phyloP scores from a whole-genome alignment of 2,797 vertebrate genomes.

The Lagocephalus sceleratus region DNA sequence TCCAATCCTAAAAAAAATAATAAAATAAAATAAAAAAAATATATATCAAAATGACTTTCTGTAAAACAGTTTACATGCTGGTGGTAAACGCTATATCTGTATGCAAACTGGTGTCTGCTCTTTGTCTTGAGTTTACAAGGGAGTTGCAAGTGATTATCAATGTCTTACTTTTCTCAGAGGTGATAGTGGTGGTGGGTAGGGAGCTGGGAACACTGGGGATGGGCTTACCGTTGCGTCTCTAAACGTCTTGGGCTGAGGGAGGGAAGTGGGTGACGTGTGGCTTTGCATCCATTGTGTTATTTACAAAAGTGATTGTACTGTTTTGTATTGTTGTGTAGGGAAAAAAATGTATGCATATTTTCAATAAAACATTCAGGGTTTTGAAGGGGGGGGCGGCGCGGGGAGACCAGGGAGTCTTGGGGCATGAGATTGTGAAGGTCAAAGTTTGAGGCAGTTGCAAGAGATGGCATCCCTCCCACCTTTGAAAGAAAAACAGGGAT shows the following conservation, averaged over 20 bases:
- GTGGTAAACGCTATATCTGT: conserved; percentile 65
- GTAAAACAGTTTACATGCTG: conserved; percentile 50
- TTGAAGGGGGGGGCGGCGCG: too few species aligned
- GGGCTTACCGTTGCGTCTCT: conserved; percentile 73
- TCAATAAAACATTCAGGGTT: conserved; percentile 88
- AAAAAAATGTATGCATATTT: conserved; percentile 84
- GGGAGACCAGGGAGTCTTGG: conserved; percentile 56
- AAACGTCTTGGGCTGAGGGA: conserved; percentile 53
- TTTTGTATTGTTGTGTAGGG: conserved; percentile 82
- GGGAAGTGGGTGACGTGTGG: conserved; percentile 54
- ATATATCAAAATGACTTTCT: conserved; percentile 39
- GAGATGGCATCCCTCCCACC: conserved; percentile 11
- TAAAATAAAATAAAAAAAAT: too few species aligned
- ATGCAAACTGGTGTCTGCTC: conserved; percentile 69
- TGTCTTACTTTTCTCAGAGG: conserved; percentile 65
- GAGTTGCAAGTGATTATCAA: conserved; percentile 64
- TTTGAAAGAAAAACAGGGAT: conserved; percentile 5
- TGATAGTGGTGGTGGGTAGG: conserved; percentile 35
- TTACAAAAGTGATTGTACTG: conserved; percentile 83
- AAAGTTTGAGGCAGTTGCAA: conserved; percentile 2
- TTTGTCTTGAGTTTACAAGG: conserved; percentile 61
- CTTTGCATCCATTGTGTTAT: conserved; percentile 78
- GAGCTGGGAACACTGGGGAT: conserved; percentile 45
- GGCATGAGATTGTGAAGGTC: conserved; percentile 27
- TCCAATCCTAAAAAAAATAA: conserved; percentile 15